Evolutionary conservation across 2,113 vertebrate species (phyloP), one percentile per base, ranked within the genome.

Genomic region (Nanger granti): DNA sequence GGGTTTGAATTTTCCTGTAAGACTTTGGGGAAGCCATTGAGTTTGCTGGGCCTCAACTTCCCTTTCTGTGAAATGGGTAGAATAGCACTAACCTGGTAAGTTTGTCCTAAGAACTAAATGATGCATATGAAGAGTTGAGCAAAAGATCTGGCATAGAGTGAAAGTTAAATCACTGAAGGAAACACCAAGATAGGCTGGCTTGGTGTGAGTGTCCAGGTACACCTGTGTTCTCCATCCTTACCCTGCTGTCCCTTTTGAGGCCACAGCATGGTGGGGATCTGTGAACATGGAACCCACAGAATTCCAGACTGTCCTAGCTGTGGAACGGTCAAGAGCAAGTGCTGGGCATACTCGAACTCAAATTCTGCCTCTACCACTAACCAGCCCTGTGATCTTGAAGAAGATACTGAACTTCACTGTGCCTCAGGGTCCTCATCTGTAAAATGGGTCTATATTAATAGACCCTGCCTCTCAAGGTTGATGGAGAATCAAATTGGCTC

Each of bases 241-340:
- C 73, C 55, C 31, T 34, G 29, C 17, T 9, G 59, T 41, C 8
- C 6, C 28, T 60, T 64, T 88, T 18, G 14, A 55, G 57, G 54
- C 22, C 7, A 29, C 22, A 62, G 83, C 0, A 0, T 29, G 28
- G 52, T 5, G 28, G 15, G n/a, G 4, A 9, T 7, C 41, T 22
- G 37, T 4, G 79, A 26, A 9, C 37, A 0, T 1, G n/a, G 62
- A 52, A 11, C 20, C 31, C 31, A 6, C 5, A 18, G 52, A 57
- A 52, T 2, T 47, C 41, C 47, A 31, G 82, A 10, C 49, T 4
- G 10, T 47, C 29, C 0, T 0, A 22, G n/a, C 49, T 59, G 59
- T 1, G 54, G 22, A 3, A 5, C 0, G 1, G 66, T 47, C 83
- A 52, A 12, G 44, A 55, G 44, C 11, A 1, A 0, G n/a, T n/a